Percentiles rank a stretch among this genome's conserved stretches.
phyloP scores from a whole-genome alignment of 30 jellyfish, hydroid and myxozoan genomes.

The Rhopilema esculentum region DNA sequence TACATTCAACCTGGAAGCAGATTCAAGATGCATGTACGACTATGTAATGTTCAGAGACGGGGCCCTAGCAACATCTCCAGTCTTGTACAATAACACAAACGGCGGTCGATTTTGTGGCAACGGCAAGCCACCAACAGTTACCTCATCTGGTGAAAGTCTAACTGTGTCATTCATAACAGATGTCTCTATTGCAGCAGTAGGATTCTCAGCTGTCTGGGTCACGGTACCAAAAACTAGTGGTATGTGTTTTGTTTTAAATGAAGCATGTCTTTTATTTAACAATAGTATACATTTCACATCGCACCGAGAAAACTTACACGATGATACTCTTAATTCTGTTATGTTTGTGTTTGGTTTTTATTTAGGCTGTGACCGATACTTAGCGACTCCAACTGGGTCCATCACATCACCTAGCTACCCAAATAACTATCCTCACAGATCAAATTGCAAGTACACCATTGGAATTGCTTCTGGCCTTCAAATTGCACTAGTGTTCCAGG shows the following conservation, averaged over 20 bases:
- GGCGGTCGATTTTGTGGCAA: slow-evolving; percentile 83
- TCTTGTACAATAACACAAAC: slow-evolving; percentile 26
- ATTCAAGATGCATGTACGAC: slow-evolving; percentile 56
- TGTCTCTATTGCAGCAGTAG: slow-evolving; percentile 38
- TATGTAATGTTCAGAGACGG: slow-evolving; percentile 80
- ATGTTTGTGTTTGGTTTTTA: background rate
- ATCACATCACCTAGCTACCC: slow-evolving; percentile 85
- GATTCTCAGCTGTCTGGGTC: slow-evolving; percentile 80
- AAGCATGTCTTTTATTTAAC: background rate
- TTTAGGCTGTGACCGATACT: slow-evolving; percentile 73
- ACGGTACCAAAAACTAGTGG: slow-evolving; percentile 64
- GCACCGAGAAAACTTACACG: background rate
- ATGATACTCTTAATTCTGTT: too few relatives aligned
- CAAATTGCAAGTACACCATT: slow-evolving; percentile 80
- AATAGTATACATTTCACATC: too few relatives aligned
- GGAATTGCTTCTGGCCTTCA: slow-evolving; percentile 73
- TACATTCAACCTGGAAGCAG: slow-evolving; percentile 60
- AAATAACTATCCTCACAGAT: slow-evolving; percentile 68
- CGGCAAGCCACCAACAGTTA: slow-evolving; percentile 63
- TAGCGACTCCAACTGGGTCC: slow-evolving; percentile 58
- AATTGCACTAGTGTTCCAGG: slow-evolving; percentile 58
- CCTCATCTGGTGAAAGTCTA: slow-evolving; percentile 73
- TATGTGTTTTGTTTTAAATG: background rate
- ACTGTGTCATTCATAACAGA: slow-evolving; percentile 73
- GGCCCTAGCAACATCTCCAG: slow-evolving; percentile 47